Evolutionary conservation across 2,113 vertebrate genomes (phyloP).

Genomic region (Chaetura pelagica): DNA sequence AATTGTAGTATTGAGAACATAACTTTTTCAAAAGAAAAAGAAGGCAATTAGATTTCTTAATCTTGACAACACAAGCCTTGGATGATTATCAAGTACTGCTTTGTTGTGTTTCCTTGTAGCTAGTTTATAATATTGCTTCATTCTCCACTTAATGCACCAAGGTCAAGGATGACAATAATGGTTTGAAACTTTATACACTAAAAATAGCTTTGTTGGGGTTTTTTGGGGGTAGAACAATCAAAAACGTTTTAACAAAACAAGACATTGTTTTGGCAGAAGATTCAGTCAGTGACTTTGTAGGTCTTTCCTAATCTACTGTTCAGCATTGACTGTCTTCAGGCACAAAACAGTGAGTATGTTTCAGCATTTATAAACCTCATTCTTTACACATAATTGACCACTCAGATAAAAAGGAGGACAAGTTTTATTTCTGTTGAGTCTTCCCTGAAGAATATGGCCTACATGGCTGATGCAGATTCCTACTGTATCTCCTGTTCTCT

Average conservation of each 20-base stretch:
- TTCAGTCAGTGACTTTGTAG: not conserved
- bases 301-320: not conserved
- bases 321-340: not conserved
- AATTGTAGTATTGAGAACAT: not conserved
- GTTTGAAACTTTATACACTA: conserved; percentile 15
- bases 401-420: not conserved
- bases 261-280: not conserved
- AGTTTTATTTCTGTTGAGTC: not conserved
- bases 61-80: not conserved
- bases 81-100: not conserved
- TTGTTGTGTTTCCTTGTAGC: conserved; percentile 17
- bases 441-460: not conserved
- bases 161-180: not conserved
- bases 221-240: not conserved
- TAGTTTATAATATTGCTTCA: conserved; percentile 23
- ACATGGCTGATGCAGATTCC: not conserved
- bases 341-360: not conserved
- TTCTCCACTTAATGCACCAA: not conserved
- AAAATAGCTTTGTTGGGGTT: conserved; percentile 45
- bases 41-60: not conserved
- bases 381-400: not conserved
- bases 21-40: not conserved
- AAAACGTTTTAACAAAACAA: conserved; percentile 30
- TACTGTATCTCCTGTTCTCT: not conserved
- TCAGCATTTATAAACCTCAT: not conserved